Evolutionary conservation across 2,113 vertebrate species (phyloP).

Genomic region (Aspiorhynchus laticeps): DNA sequence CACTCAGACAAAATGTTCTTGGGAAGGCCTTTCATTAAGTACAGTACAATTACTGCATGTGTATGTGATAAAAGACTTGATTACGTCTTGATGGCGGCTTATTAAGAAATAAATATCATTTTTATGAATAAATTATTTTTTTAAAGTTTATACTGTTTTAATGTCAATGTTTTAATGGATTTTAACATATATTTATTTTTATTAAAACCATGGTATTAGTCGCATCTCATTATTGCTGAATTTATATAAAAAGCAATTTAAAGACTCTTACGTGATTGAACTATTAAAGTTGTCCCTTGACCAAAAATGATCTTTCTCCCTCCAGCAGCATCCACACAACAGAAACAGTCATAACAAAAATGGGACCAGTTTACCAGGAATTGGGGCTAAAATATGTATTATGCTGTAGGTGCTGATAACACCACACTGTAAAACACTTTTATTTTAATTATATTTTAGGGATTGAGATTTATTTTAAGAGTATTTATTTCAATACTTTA

Average conservation of each 20-base stretch:
- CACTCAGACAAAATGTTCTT: slow-evolving; percentile 18
- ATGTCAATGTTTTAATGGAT: neutral
- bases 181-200: neutral
- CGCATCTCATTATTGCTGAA: neutral
- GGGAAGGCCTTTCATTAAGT: neutral
- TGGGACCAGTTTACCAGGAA: neutral
- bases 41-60: neutral
- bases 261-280: slow-evolving; percentile 46
- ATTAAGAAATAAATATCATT: neutral
- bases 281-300: slow-evolving; percentile 36
- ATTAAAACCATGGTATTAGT: neutral
- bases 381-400: neutral
- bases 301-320: neutral
- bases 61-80: neutral
- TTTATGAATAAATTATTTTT: neutral
- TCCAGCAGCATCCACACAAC: slow-evolving; percentile 24
- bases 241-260: neutral
- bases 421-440: neutral
- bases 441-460: neutral
- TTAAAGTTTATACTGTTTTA: neutral
- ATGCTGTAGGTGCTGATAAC: neutral
- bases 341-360: neutral
- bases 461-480: neutral
- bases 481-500: no score
- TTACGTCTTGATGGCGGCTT: neutral